These are phyloP conservation scores for Heliconius ethilla DNA, from an alignment of 2,888 invertebrate genomes.

Conservation along the genomic window DNA sequence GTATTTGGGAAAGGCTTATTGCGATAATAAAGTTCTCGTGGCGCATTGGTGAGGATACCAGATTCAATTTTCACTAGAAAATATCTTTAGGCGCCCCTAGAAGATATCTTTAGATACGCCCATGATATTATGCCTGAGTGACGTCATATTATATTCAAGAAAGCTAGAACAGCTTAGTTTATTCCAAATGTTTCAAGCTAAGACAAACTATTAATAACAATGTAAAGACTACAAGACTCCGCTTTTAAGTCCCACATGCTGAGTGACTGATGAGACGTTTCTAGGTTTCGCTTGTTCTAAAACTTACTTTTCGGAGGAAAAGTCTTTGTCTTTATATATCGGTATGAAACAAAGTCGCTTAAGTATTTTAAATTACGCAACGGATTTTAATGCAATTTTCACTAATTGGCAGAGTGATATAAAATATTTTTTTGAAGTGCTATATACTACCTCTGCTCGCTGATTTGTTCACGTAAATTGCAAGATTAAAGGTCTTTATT, in stretches of 20 bases:
- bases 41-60: neutral
- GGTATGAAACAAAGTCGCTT: neutral
- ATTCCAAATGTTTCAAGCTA: neutral
- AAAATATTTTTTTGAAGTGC: too few species aligned
- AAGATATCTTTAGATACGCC: too few species aligned
- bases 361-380: neutral
- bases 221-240: constrained; percentile 6
- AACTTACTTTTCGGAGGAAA: neutral
- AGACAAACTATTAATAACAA: constrained; percentile 18
- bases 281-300: constrained; percentile 1
- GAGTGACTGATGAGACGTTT: constrained; percentile 25
- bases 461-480: too few species aligned
- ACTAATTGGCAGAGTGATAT: neutral
- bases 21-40: neutral
- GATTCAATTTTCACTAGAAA: neutral
- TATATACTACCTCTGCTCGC: too few species aligned
- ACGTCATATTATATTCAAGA: neutral
- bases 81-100: too few species aligned
- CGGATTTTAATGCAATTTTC: neutral
- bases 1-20: constrained; percentile 6
- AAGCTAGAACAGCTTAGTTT: neutral
- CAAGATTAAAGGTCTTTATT: too few species aligned
- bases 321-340: neutral
- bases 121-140: too few species aligned
- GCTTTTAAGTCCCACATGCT: constrained; percentile 1